Evolutionary conservation across 2,888 invertebrate genomes (phyloP).

Genomic region (Tipula vernalis): DNA sequence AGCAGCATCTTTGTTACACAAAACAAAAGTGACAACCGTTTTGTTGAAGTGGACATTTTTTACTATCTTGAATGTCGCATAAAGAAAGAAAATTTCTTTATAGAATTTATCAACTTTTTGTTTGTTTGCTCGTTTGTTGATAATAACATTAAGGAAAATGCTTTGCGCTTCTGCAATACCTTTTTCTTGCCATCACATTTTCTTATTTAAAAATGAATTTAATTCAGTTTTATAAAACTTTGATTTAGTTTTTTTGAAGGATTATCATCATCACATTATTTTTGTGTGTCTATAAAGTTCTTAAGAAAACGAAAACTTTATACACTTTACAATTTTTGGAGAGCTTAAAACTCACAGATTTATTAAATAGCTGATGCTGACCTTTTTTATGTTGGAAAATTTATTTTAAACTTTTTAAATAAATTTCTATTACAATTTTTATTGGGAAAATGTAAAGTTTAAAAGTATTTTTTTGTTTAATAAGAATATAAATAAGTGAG

Average conservation of each 20-base stretch:
- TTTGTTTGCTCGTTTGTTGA: background rate
- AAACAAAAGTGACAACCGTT: background rate
- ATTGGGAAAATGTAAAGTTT: background rate
- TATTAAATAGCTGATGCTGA: background rate
- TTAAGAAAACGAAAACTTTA: background rate
- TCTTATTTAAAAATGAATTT: background rate
- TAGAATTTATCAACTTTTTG: background rate
- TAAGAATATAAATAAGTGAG: background rate
- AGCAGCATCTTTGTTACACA: background rate
- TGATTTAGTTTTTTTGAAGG: background rate
- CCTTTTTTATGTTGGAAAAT: background rate
- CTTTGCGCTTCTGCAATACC: background rate
- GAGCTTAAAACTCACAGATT: background rate
- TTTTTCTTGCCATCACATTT: background rate
- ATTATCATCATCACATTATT: background rate
- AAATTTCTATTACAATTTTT: background rate
- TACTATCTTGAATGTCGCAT: background rate
- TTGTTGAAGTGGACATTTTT: background rate
- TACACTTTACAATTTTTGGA: background rate
- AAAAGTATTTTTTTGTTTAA: background rate
- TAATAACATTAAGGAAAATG: background rate
- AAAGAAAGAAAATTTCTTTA: background rate
- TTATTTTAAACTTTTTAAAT: background rate
- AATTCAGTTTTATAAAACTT: background rate
- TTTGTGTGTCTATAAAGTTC: background rate